A percentile compares a stretch with the other conserved stretches of the same genome.
Conservation (phyloP, 2,888 invertebrate genomes). For the Tigriopus californicus region DNA sequence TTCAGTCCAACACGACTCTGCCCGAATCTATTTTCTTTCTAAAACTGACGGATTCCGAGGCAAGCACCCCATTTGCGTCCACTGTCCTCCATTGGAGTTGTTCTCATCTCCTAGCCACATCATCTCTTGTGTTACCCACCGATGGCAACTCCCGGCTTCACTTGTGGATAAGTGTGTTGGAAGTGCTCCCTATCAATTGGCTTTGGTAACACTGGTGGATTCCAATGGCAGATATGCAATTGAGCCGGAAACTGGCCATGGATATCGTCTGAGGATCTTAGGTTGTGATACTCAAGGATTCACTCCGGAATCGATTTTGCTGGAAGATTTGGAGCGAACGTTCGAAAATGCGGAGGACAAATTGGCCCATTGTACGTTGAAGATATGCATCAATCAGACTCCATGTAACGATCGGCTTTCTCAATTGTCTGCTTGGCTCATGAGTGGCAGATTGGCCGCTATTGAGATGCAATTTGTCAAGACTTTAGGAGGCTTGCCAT, state of each 20-base stretch:
- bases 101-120: conserved; percentile 5
- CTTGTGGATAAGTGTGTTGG: not conserved
- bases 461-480: conserved; percentile 4
- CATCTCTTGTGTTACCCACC: not conserved
- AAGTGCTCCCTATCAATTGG: not conserved
- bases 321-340: conserved; percentile 10
- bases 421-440: conserved; percentile 7
- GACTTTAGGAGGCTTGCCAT: not conserved
- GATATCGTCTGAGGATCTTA: not conserved
- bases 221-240: not conserved
- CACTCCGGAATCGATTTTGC: conserved; percentile 2
- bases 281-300: not conserved
- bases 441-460: not conserved
- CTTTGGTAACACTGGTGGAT: not conserved
- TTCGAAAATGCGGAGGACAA: conserved; percentile 2
- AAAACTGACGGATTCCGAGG: conserved; percentile 11
- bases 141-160: conserved; percentile 6
- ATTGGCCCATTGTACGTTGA: not conserved
- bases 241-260: not conserved
- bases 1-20: not conserved
- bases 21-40: not conserved
- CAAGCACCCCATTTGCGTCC: not conserved
- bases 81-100: not conserved
- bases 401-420: conserved; percentile 9
- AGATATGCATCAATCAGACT: not conserved